Evolutionary conservation across 1,140 invertebrate species (phyloP), one percentile per base, ranked within the genome.

Genomic region (Drosophila nebulosa): DNA sequence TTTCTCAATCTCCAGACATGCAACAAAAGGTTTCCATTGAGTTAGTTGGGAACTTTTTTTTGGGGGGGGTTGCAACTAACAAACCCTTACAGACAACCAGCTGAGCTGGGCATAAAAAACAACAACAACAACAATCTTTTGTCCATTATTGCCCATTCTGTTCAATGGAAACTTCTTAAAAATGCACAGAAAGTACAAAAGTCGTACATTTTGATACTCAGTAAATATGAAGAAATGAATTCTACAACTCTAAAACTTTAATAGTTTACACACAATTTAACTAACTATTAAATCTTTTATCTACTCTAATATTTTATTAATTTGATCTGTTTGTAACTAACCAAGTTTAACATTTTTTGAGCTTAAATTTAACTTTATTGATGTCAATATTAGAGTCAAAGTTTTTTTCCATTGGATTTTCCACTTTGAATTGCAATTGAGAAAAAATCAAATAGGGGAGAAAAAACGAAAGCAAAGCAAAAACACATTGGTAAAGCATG

Each of bases 321-420:
- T n/a, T n/a, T n/a, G n/a, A n/a, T n/a, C n/a, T n/a, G n/a, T n/a
- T n/a, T n/a, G 26, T 26, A 26, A 27, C 26, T 27, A 7, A 27
- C 5, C 5, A 0, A 30, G 27, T 46, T 46, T 2, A 46, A n/a
- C n/a, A n/a, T n/a, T n/a, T n/a, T 46, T 46, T 21, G 10, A 7
- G 4, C 21, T 46, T 46, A 9, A 46, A 39, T 10, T 21, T 18
- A 7, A 10, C 16, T 9, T 9, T 1, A 46, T 46, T 46, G 7
- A 46, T 46, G 16, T 0, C 14, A 56, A 62, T 69, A 58, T 61
- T 18, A 18, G 3, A 18, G 16, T 9, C 39, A 42, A 30, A 9
- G 4, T 30, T 30, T 7, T n/a, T 53, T 71, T 76, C 75, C 74
- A 75, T 72, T 70, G 39, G 89, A 90, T 90, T 90, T 90, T 90